Base-by-base conservation (phyloP, 2,113 vertebrate species). In the Dolichallabes microphthalmus region DNA sequence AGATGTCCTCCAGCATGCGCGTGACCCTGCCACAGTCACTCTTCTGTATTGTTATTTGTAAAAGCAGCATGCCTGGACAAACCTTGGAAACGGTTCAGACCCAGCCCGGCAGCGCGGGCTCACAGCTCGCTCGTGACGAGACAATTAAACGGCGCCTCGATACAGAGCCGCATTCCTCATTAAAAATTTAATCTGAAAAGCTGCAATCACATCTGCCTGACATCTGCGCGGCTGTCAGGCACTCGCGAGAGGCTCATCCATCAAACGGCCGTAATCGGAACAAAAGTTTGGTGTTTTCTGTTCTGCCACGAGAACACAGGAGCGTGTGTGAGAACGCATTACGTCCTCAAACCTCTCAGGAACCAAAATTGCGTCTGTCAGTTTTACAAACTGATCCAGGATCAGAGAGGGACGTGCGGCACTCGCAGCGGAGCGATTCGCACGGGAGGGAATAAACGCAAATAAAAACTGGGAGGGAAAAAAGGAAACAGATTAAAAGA, bases 101-200 rank as follows among this genome's bases (percentile, higher is more conserved):
- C 90, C 89, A 88, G 89, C 84, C 90, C 86, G n/a, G 88, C 90
- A 89, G 55, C 84, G 82, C 78, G 86, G 64, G 68, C 78, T 89
- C 84, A 90, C 88, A 50, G 74, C 87, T 89, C 89, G 82, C 86
- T 83, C 57, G 73, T 89, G 89, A 91, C 90, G 90, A 91, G 87
- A 89, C 89, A 92, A 92, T 94, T 91, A 90, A 89, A 91, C 86
- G 57, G 58, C 50, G 68, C 86, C 85, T 91, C 83, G 78, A 87
- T 86, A 85, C 88, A 45, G 75, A 86, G 73, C 30, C 80, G 84
- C 86, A 69, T 88, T 92, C 88, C 87, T 90, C 87, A 86, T 93
- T 89, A 92, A 90, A 92, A 92, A 92, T 90, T 32, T 88, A 90
- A 90, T 89, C 71, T 79, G 69, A 90, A 89, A 89, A 86, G 85